Evolutionary conservation across 2,888 invertebrate species (phyloP), one percentile per base, ranked within the genome.

Genomic region (Scrobipalpa atriplicella): DNA sequence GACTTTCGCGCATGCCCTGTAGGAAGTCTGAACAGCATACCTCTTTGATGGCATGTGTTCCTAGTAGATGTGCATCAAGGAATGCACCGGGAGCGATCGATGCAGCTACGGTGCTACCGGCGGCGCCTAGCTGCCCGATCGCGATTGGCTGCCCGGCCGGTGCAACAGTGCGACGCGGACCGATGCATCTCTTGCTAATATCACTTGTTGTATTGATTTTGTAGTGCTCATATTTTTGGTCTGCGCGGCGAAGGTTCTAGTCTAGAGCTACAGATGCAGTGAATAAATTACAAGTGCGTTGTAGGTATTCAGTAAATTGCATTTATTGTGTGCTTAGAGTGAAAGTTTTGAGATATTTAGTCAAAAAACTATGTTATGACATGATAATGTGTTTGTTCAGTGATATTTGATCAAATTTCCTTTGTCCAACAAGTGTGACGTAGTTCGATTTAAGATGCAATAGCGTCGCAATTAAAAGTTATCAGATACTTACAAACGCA

Each of bases 21-120:
- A 21, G 18, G 9, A 43, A 9, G 13, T 43, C 19, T 43, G 43
- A 10, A 63, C 63, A 56, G 21, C 3, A 16, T 47, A 8, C 21
- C 18, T 58, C 56, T 19, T 38, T 65, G 21, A 38, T 1, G 54
- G 29, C 16, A 16, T 64, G 54, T 54, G 19, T 19, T 60, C 65
- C 65, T 65, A 16, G 65, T 65, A 65, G 29, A 19, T 18, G 64
- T 64, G 64, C 64, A 52, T 39, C 64, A 39, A 38, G 10, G 18
- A 54, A 52, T 54, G 52, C 62, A 62, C 47, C 47, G 47, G 47
- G 47, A 21, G 3, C n/a, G 47, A 62, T 62, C 62, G 62, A 62
- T 62, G 21, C 11, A 62, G 62, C 62, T 41, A 1, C 16, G 39
- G 2, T 41, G 41, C 61, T 41, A 19, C 19, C 41, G 41, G 41